Evolutionary conservation across 2,113 vertebrate species (phyloP).

Genomic region (Nibea coibor): DNA sequence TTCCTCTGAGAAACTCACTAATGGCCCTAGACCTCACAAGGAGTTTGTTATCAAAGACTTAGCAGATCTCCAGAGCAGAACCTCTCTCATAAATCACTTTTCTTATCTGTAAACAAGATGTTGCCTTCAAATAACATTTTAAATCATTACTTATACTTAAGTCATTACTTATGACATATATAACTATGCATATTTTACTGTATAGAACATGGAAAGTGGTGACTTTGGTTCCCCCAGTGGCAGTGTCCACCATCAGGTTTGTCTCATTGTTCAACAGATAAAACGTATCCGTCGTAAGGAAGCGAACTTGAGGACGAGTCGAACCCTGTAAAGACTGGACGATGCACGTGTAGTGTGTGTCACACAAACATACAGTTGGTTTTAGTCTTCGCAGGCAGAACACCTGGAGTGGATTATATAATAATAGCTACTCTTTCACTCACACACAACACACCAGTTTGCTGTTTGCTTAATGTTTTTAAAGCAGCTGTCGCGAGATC

Average conservation of each 20-base stretch:
- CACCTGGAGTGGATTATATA: no score
- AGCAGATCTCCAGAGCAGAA: conserved; percentile 22
- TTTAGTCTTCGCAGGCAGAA: no score
- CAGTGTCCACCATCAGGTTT: neutral
- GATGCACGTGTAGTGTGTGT: neutral
- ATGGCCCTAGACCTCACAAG: conserved; percentile 49
- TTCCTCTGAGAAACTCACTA: conserved; percentile 30
- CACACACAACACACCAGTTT: neutral
- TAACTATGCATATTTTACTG: neutral
- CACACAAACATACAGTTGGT: no score
- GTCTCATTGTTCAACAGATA: neutral
- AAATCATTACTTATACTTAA: neutral
- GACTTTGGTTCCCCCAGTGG: neutral
- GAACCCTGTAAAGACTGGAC: no score
- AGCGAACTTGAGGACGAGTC: no score
- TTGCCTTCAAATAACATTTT: neutral
- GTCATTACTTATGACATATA: neutral
- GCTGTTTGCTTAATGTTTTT: neutral
- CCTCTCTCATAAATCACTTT: conserved; percentile 14
- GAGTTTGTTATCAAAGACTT: conserved; percentile 53
- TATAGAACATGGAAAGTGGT: neutral
- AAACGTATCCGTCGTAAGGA: no score
- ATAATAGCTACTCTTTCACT: neutral
- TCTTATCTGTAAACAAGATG: conserved; percentile 18
- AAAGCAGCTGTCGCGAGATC: no score